These are phyloP conservation scores for Colius striatus DNA, from an alignment of 2,113 vertebrate genomes.

Conservation along the genomic window DNA sequence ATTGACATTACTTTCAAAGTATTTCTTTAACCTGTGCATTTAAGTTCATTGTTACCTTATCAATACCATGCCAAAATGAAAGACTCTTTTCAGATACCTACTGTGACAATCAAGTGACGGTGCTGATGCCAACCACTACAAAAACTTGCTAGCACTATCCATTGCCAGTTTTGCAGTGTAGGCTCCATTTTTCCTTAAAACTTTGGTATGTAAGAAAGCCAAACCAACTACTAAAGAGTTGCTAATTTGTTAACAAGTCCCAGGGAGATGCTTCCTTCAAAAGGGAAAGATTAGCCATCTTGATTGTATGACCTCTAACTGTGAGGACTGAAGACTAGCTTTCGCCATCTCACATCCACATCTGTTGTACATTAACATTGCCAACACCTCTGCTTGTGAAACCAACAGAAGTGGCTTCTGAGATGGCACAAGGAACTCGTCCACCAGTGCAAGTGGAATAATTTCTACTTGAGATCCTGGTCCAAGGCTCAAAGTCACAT, in stretches of 20 bases:
- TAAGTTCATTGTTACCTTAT: background rate
- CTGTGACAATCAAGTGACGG: background rate
- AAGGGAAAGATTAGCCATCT: background rate
- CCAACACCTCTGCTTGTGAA: background rate
- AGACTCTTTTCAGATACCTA: background rate
- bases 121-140: background rate
- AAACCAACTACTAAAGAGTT: background rate
- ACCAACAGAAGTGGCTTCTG: background rate
- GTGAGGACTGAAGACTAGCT: background rate
- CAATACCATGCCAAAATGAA: background rate
- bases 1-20: background rate
- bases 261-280: fast-evolving
- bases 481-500: background rate
- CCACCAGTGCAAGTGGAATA: background rate
- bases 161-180: background rate
- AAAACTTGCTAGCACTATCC: background rate
- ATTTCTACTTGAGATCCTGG: background rate
- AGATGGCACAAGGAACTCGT: background rate
- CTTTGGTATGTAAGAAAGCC: background rate
- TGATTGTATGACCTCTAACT: background rate
- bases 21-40: background rate
- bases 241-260: background rate
- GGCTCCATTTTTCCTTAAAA: background rate
- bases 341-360: background rate
- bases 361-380: background rate